Conservation (phyloP, 2,888 invertebrate genomes). For the Blastobasis adustella region DNA sequence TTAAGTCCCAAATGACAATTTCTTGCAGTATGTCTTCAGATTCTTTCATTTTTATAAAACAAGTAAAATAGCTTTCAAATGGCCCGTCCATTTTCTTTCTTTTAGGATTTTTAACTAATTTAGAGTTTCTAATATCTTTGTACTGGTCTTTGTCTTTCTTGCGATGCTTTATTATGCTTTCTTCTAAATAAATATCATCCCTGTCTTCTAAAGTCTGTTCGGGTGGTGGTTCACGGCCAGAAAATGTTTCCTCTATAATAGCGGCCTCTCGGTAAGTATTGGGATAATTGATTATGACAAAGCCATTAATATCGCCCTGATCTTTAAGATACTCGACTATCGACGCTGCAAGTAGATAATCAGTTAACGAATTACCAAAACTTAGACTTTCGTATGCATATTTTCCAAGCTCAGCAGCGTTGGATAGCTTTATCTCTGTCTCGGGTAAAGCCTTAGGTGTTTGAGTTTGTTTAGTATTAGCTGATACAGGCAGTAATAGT, state of each 20-base stretch:
- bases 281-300: constrained; percentile 80
- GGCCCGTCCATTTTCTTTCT: constrained; percentile 37
- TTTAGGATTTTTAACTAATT: constrained; percentile 68
- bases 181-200: constrained; percentile 59
- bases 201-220: constrained; percentile 42
- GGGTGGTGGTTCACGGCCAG: constrained; percentile 64
- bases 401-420: constrained; percentile 70
- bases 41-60: constrained; percentile 67
- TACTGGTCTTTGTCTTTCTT: constrained; percentile 49
- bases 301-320: constrained; percentile 65
- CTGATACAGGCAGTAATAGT: constrained; percentile 33
- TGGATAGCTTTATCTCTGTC: constrained; percentile 68
- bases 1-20: constrained; percentile 53
- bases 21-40: constrained; percentile 57
- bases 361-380: constrained; percentile 69
- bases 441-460: constrained; percentile 76
- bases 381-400: constrained; percentile 70
- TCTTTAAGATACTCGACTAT: constrained; percentile 76
- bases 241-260: constrained; percentile 75
- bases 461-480: constrained; percentile 71
- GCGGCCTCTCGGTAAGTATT: constrained; percentile 72
- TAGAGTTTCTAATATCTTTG: constrained; percentile 56
- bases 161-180: constrained; percentile 47
- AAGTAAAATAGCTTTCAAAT: constrained; percentile 73
- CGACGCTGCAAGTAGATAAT: constrained; percentile 72